Base-by-base conservation (phyloP, 2,888 invertebrate genomes). In the Andrena flavipes region DNA sequence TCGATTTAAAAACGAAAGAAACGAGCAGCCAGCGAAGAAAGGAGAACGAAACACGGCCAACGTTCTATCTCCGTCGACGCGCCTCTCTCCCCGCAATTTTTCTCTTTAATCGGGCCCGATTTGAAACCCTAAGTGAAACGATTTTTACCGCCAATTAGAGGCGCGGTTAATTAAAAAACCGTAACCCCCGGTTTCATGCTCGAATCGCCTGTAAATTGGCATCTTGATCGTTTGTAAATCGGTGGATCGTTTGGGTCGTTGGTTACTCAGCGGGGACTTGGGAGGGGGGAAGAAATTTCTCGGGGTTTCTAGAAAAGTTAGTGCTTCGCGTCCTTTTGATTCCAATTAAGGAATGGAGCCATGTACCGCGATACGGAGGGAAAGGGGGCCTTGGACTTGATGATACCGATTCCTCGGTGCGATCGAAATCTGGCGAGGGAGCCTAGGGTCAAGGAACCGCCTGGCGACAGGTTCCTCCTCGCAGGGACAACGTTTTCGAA, bases 401-500 rank as follows among this genome's bases (percentile, higher is more conserved):
- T 16, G 16, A 16, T 13, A 23, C 10, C 5, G 60, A 20, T 29
- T 23, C 13, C 2, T 67, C n/a, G 16, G 2, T 10, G 20, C 56
- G 56, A 30, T 65, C 7, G 60, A 81, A 65, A 69, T 60, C 72
- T 72, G 56, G 63, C 73, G 54, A 16, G 13, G 6, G 20, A n/a
- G 10, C 62, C 73, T 60, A 63, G 23, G 67, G 62, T 84, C 76
- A 60, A 74, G 29, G 76, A 74, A 29, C 63, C 54, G 75, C 30
- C 30, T 29, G 59, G 29, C 62, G 33, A 63, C 49, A 29, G 76
- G 23, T 54, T 33, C 65, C 54, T 65, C 75, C 35, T 64, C 60
- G 29, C 56, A 42, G 29, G 60, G 54, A 68, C 71, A 33, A 80
- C 73, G 68, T 85, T 86, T 84, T 86, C 76, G 67, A 79, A 76